Evolutionary conservation across 2,888 invertebrate species (phyloP), one percentile per base, ranked within the genome.

Genomic region (Theretra japonica): DNA sequence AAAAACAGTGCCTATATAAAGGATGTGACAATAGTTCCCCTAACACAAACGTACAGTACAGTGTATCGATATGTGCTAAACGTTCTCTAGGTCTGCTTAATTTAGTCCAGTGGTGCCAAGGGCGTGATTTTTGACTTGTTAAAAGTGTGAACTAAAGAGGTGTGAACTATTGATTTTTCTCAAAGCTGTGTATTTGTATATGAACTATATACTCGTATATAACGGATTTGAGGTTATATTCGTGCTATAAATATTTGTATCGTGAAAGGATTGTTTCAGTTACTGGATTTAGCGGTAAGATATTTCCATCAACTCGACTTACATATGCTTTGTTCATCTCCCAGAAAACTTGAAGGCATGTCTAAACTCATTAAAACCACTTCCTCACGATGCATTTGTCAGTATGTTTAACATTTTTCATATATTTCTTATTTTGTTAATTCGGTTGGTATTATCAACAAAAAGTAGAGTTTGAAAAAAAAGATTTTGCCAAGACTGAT

Each of bases 1-100:
- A 56, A 65, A 71, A 30, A 71, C 41, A 73, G 70, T 75, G 65
- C n/a, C 41, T 65, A 48, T 73, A 33, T 73, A 65, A 71, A 71
- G 70, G 62, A 72, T 81, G 84, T 83, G 85, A 84, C 83, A 83
- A 48, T 65, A 65, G 65, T 65, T 65, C 41, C 62, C 62, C 62
- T 59, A 21, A 65, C 65, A 65, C 65, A 65, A 65, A 25, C 30
- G 30, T 30, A 60, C 23, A 82, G 82, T 83, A 83, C 80, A 84
- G 88, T 88, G 92, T 90, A 87, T 86, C 82, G 78, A 87, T 88
- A 80, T 86, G 93, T 93, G 94, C 90, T 93, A 93, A 93, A 86
- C 84, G 85, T 80, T 90, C 79, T 86, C 86, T 90, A 91, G 92
- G 91, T 89, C 88, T 88, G 76, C 77, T 82, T 88, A 85, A 88